Percentiles rank a stretch among this genome's conserved stretches.
Evolutionary conservation across 2,113 vertebrate genomes (phyloP).

Genomic region (Lanius collurio): DNA sequence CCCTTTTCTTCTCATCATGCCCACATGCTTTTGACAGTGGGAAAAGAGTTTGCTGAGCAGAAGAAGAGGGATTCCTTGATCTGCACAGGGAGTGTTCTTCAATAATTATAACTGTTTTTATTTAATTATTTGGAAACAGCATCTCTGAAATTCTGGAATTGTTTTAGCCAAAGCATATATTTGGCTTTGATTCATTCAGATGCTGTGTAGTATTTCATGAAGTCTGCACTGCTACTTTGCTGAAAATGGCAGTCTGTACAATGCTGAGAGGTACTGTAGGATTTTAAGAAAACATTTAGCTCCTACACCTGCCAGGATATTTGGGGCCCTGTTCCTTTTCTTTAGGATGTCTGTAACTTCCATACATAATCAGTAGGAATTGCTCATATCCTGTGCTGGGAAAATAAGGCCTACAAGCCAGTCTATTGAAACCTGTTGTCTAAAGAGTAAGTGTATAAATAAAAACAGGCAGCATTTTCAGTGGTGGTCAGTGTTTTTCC

Average conservation of each 20-base stretch:
- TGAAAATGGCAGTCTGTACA: not conserved
- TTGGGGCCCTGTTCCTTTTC: not conserved
- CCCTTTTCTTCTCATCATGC: not conserved
- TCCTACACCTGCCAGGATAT: not conserved
- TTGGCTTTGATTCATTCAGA: not conserved
- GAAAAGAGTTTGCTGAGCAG: not conserved
- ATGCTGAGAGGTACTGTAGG: not conserved
- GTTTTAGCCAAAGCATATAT: not conserved
- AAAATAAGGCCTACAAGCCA: not conserved
- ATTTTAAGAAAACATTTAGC: not conserved
- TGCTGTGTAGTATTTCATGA: not conserved
- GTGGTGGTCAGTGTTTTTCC: not conserved
- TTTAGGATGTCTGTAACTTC: constrained; percentile 4
- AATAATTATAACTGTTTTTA: not conserved
- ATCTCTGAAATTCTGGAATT: not conserved
- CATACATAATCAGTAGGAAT: not conserved
- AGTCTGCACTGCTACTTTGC: not conserved
- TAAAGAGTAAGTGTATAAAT: not conserved
- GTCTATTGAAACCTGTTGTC: not conserved
- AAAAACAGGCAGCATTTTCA: not conserved
- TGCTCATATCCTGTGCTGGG: constrained; percentile 24
- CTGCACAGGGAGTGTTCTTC: not conserved
- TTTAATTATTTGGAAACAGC: not conserved
- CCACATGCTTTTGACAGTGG: not conserved
- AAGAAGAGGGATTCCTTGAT: not conserved